These are phyloP conservation scores for Ectemnius lituratus DNA, from an alignment of 2,888 invertebrate species.

Conservation along the genomic window DNA sequence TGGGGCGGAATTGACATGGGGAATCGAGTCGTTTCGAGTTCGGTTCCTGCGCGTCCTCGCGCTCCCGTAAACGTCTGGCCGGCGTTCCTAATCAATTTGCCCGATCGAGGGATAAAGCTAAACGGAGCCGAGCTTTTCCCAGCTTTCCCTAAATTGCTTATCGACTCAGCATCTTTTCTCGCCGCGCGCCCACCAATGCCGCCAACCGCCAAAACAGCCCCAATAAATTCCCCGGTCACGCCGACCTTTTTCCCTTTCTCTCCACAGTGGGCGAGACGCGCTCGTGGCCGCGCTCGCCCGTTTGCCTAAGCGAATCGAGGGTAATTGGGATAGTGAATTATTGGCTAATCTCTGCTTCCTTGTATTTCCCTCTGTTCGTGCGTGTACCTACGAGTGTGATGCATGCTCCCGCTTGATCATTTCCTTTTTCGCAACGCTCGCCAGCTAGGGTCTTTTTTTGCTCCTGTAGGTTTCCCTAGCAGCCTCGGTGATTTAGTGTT, in stretches of 20 bases:
- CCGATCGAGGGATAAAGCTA: constrained; percentile 11
- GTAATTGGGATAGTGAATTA: constrained; percentile 7
- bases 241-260: neutral
- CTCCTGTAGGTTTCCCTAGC: too few species aligned
- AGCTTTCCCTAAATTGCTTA: constrained; percentile 49
- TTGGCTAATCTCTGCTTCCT: constrained; percentile 1
- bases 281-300: neutral
- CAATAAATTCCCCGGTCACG: constrained; percentile 27
- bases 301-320: constrained; percentile 1
- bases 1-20: constrained; percentile 14
- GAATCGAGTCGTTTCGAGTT: constrained; percentile 54
- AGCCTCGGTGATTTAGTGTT: too few species aligned
- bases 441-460: too few species aligned
- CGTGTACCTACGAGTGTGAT: too few species aligned
- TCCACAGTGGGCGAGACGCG: too few species aligned
- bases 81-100: constrained; percentile 58
- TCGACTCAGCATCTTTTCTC: constrained; percentile 52
- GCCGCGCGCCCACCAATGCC: constrained; percentile 2
- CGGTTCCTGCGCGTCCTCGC: constrained; percentile 31
- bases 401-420: too few species aligned
- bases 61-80: constrained; percentile 40
- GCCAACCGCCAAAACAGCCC: constrained; percentile 22
- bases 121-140: constrained; percentile 23
- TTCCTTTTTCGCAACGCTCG: too few species aligned
- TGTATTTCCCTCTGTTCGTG: neutral